phyloP scores from a whole-genome alignment of 2,113 vertebrate species.

The Verasper variegatus region DNA sequence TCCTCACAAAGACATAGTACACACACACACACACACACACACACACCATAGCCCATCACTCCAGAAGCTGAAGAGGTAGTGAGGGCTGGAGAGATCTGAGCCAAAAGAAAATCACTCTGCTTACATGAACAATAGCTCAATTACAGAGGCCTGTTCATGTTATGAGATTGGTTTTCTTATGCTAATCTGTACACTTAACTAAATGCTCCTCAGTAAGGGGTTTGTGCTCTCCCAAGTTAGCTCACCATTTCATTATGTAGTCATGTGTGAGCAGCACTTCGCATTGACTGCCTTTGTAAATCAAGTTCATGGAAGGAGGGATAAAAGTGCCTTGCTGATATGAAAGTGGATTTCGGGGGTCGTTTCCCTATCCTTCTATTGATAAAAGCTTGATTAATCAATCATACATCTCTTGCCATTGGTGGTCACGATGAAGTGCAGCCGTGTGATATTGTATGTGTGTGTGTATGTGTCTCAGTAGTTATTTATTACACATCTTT shows the following conservation, averaged over 20 bases:
- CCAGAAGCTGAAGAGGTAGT: slow-evolving; percentile 21
- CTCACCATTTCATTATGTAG: slow-evolving; percentile 71
- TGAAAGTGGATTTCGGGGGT: slow-evolving; percentile 65
- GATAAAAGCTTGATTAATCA: slow-evolving; percentile 70
- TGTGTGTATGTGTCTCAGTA: background rate
- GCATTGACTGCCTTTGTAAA: slow-evolving; percentile 68
- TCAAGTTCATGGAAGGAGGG: slow-evolving; percentile 62
- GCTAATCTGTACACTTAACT: slow-evolving; percentile 78
- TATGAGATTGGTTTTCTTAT: slow-evolving; percentile 77
- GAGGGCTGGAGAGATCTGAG: slow-evolving; percentile 18
- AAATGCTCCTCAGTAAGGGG: slow-evolving; percentile 65
- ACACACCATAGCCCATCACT: too few relatives aligned
- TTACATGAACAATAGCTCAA: slow-evolving; percentile 78
- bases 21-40: too few relatives aligned
- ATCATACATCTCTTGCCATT: slow-evolving; percentile 38
- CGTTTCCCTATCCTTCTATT: slow-evolving; percentile 57
- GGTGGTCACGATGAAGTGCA: slow-evolving; percentile 41
- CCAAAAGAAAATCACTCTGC: slow-evolving; percentile 55
- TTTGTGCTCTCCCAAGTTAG: slow-evolving; percentile 60
- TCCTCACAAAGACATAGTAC: background rate
- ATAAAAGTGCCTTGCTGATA: slow-evolving; percentile 67
- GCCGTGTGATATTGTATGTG: slow-evolving; percentile 3
- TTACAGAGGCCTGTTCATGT: slow-evolving; percentile 70
- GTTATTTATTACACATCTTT: background rate
- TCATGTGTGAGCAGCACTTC: slow-evolving; percentile 51